A percentile compares a stretch with the other conserved stretches of the same genome.
Conservation (phyloP, 2,888 invertebrate species). For the Pyrochroa serraticornis region DNA sequence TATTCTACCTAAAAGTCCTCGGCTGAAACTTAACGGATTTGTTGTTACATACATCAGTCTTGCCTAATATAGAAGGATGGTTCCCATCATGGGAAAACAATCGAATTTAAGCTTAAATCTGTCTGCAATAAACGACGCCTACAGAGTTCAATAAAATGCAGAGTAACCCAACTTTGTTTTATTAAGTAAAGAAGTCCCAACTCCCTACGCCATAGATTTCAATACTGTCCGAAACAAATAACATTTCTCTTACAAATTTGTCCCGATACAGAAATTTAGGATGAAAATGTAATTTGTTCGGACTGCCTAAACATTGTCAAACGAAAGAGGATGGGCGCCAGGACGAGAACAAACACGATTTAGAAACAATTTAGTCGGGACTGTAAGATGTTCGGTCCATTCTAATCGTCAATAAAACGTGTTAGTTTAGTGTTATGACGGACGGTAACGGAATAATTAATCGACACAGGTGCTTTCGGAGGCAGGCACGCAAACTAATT, state of each 20-base stretch:
- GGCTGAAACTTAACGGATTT: too few species aligned
- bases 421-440: conserved; percentile 11
- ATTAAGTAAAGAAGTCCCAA: conserved; percentile 22
- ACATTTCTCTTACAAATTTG: conserved; percentile 25
- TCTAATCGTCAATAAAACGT: conserved; percentile 14
- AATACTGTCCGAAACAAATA: conserved; percentile 28
- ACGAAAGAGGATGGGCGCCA: conserved; percentile 23
- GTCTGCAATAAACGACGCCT: conserved; percentile 24
- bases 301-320: conserved; percentile 27
- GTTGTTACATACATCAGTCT: too few species aligned
- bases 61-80: too few species aligned
- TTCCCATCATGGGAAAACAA: conserved; percentile 10
- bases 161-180: conserved; percentile 25
- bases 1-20: too few species aligned
- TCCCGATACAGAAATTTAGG: conserved; percentile 26
- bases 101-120: conserved; percentile 20
- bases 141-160: conserved; percentile 29
- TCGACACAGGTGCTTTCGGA: conserved; percentile 13
- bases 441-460: conserved; percentile 15
- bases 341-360: conserved; percentile 21
- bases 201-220: conserved; percentile 27
- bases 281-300: conserved; percentile 27
- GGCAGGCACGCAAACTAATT: conserved; percentile 1
- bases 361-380: conserved; percentile 27
- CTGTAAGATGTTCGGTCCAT: conserved; percentile 9